Base-by-base conservation (phyloP, 2,113 vertebrate genomes). In the Deroptyus accipitrinus region DNA sequence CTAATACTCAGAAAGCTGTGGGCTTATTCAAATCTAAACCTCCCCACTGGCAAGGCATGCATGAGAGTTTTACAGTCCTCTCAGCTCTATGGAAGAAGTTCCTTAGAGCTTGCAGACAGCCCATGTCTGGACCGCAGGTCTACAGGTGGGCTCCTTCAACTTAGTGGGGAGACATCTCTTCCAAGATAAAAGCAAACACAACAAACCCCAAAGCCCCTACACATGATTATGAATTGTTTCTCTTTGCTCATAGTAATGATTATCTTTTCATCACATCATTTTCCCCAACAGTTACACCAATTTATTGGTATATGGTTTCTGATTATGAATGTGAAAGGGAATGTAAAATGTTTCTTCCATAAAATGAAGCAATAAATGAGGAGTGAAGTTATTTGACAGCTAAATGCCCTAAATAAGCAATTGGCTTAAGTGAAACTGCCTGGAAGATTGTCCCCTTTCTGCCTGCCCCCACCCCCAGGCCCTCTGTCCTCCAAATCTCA, bases 321-420 rank as follows among this genome's bases (percentile, higher is more conserved):
- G 92, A 96, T 92, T 96, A 85, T 35, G 69, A 85, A 90, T 69
- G 37, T 66, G 83, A 77, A 82, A 95, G 62, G 83, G 48, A 92
- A 86, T 33, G 75, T 3, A 27, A 75, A 42, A 37, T 14, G 24
- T 15, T 85, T 31, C n/a, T 92, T 87, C 89, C 64, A 77, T 23
- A 68, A 82, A 82, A 68, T 39, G 82, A 95, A 96, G 90, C 83
- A 84, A 39, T 9, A 95, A 92, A 83, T 84, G 82, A 96, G 55
- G 42, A 70, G 55, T 62, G n/a, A 94, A 95, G 92, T 91, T 90
- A 84, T 85, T 91, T 85, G 82, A 89, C 48, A 91, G 81, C 84
- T 83, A 83, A 90, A 83, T 57, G 63, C 59, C 72, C 88, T 77
- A 91, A 96, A 93, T 59, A 91, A 96, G 73, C 80, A 94, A 63